Conservation (phyloP, 2,797 vertebrate genomes). For the Gallinago nigripennis region DNA sequence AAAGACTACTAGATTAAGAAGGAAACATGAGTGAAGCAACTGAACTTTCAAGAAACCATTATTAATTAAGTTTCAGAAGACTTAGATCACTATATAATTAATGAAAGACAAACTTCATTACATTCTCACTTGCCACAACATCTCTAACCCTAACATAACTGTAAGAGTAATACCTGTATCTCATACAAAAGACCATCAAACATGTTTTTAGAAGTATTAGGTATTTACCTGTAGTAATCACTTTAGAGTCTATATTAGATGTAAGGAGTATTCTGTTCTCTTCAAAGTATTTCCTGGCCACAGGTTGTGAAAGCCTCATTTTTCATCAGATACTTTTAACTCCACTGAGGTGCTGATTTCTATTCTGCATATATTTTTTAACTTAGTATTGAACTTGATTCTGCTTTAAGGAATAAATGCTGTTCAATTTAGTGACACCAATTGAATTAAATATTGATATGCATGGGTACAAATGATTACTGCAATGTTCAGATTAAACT, state of each 20-base stretch:
- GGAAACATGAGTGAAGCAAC: conserved; percentile 1
- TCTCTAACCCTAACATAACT: background rate
- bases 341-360: background rate
- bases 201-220: background rate
- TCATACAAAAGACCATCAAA: background rate
- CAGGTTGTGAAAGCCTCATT: background rate
- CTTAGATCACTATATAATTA: background rate
- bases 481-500: background rate
- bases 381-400: background rate
- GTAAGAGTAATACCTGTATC: background rate
- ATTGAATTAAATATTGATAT: background rate
- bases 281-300: background rate
- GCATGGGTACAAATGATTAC: background rate
- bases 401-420: background rate
- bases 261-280: background rate
- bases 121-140: background rate
- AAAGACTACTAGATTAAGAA: background rate
- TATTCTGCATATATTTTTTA: background rate
- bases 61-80: background rate
- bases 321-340: background rate
- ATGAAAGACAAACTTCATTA: background rate
- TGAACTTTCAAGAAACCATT: background rate
- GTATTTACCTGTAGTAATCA: background rate
- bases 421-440: background rate
- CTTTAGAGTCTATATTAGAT: background rate